A percentile compares a stretch with the other conserved stretches of the same genome.
phyloP scores from a whole-genome alignment of 2,113 vertebrate species.

The Trinectes maculatus region DNA sequence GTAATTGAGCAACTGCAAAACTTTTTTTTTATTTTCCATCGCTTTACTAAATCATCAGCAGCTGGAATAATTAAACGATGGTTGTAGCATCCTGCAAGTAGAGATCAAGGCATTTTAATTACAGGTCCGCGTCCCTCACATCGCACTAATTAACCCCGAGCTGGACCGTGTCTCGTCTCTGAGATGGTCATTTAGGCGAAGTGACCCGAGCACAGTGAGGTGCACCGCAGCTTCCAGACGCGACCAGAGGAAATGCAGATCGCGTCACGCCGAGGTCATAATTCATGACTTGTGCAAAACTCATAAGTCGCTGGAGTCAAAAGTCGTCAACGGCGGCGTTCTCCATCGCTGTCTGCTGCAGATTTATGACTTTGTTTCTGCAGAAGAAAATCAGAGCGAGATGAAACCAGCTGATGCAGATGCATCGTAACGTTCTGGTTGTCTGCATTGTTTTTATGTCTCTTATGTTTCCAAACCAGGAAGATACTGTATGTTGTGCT shows the following conservation, averaged over 20 bases:
- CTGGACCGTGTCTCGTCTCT: constrained; percentile 11
- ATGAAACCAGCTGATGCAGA: neutral
- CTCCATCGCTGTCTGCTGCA: neutral
- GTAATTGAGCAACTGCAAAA: too few relatives aligned
- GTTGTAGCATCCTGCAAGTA: too few relatives aligned
- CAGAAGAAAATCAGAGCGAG: neutral
- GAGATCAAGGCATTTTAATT: too few relatives aligned
- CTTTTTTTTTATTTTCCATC: too few relatives aligned
- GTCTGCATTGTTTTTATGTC: too few relatives aligned
- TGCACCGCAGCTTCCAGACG: neutral
- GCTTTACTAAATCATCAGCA: constrained; percentile 24
- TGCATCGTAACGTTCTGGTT: too few relatives aligned
- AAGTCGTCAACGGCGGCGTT: constrained; percentile 1
- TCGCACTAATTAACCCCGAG: constrained; percentile 42
- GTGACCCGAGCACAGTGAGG: neutral
- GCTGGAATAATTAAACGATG: too few relatives aligned
- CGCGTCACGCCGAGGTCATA: neutral
- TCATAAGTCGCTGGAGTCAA: neutral
- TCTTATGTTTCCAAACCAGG: too few relatives aligned
- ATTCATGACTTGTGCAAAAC: neutral
- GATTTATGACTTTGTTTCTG: neutral
- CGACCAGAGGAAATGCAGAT: constrained; percentile 19
- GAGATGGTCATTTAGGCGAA: constrained; percentile 19
- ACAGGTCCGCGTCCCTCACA: constrained; percentile 18
- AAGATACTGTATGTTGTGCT: too few relatives aligned